A percentile compares a stretch with the other conserved stretches of the same genome.
Conservation (phyloP, 2,113 vertebrate species). For the Phaethon lepturus region DNA sequence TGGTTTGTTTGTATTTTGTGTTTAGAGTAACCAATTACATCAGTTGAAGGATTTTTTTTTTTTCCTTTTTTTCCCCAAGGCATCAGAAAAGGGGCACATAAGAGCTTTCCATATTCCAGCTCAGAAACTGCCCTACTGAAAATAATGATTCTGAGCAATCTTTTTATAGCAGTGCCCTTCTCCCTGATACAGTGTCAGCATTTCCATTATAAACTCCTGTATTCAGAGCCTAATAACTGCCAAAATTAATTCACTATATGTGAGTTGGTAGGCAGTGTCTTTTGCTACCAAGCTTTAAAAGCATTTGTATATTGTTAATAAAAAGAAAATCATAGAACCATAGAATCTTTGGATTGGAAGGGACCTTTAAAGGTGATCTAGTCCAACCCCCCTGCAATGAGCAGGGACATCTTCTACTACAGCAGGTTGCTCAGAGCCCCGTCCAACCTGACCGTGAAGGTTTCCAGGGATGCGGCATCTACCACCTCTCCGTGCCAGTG, state of each 20-base stretch:
- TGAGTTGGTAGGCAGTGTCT: neutral
- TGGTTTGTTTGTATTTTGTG: neutral
- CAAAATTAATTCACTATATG: neutral
- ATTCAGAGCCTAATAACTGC: constrained; percentile 32
- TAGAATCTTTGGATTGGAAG: too few relatives aligned
- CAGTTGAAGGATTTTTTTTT: neutral
- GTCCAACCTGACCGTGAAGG: too few relatives aligned
- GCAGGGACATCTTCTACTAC: too few relatives aligned
- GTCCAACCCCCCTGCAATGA: too few relatives aligned
- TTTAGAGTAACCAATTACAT: neutral
- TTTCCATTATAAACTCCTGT: constrained; percentile 36
- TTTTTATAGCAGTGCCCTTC: constrained; percentile 61
- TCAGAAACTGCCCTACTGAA: constrained; percentile 38
- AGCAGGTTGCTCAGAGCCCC: too few relatives aligned
- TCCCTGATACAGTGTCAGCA: constrained; percentile 45
- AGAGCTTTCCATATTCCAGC: neutral
- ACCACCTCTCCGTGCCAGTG: too few relatives aligned
- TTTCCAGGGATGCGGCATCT: too few relatives aligned
- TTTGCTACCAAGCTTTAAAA: constrained; percentile 18
- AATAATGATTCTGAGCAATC: constrained; percentile 73
- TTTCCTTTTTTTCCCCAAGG: neutral
- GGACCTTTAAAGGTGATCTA: too few relatives aligned
- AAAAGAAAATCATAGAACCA: neutral
- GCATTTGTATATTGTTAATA: neutral
- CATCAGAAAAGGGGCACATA: neutral